These are phyloP conservation scores for Acropternis orthonyx DNA, from an alignment of 2,797 vertebrate genomes.

Conservation along the genomic window DNA sequence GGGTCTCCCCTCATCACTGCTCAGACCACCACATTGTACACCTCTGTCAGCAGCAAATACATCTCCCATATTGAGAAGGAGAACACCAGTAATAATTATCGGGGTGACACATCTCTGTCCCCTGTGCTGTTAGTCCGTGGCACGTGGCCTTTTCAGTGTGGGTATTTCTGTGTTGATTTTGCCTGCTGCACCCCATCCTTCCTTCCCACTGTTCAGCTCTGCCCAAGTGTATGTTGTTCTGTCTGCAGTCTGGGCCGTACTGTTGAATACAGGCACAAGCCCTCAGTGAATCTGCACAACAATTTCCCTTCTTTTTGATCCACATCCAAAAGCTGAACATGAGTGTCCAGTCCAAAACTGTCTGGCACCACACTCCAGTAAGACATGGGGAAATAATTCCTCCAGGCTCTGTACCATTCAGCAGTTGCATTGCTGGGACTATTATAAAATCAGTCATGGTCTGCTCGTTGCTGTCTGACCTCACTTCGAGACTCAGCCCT, in stretches of 20 bases:
- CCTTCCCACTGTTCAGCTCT: background rate
- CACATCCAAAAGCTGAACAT: accelerated
- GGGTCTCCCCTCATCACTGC: background rate
- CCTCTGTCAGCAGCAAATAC: background rate
- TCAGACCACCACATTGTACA: background rate
- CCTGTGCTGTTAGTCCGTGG: background rate
- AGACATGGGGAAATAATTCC: background rate
- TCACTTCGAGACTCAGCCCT: background rate
- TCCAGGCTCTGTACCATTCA: background rate
- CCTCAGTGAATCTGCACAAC: background rate
- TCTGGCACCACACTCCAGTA: background rate
- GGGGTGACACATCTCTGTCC: background rate
- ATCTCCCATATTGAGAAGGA: background rate
- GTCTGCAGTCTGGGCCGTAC: background rate
- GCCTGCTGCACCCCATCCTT: background rate
- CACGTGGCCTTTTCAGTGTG: accelerated
- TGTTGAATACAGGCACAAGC: background rate
- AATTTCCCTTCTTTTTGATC: background rate
- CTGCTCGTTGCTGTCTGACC: background rate
- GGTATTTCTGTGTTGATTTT: background rate
- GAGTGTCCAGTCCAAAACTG: background rate
- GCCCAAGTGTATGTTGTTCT: accelerated
- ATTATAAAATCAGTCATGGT: background rate
- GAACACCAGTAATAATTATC: background rate
- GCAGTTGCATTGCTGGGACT: background rate